These are phyloP conservation scores for Thalassoma bifasciatum DNA, from an alignment of 2,113 vertebrate genomes.

Conservation along the genomic window DNA sequence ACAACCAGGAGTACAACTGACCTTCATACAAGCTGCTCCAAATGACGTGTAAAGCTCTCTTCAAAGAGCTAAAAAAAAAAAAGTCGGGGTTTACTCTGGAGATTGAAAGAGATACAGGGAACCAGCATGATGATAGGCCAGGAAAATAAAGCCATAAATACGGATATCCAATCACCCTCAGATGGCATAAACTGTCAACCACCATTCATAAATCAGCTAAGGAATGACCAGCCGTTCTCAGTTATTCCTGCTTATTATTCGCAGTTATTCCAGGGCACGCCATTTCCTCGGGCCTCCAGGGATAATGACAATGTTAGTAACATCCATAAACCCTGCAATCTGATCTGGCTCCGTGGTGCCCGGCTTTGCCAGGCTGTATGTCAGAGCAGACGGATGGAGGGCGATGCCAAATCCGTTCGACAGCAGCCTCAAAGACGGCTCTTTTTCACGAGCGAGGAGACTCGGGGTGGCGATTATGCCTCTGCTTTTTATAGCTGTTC, in stretches of 20 bases:
- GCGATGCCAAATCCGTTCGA: slow-evolving; percentile 55
- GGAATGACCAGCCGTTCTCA: slow-evolving; percentile 63
- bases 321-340: slow-evolving; percentile 70
- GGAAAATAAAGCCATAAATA: slow-evolving; percentile 53
- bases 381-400: slow-evolving; percentile 39
- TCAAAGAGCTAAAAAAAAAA: slow-evolving; percentile 24
- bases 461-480: slow-evolving; percentile 16
- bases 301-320: slow-evolving; percentile 72
- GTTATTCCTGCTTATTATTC: slow-evolving; percentile 66
- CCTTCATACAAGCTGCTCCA: slow-evolving; percentile 41
- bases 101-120: slow-evolving; percentile 19
- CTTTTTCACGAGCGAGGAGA: slow-evolving; percentile 45
- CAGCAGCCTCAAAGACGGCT: slow-evolving; percentile 39
- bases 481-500: slow-evolving; percentile 63
- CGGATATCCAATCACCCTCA: slow-evolving; percentile 27
- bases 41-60: slow-evolving; percentile 45
- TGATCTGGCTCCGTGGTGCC: slow-evolving; percentile 59
- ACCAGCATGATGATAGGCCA: slow-evolving; percentile 35
- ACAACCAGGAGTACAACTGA: slow-evolving; percentile 11
- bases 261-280: slow-evolving; percentile 52
- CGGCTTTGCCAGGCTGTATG: slow-evolving; percentile 36
- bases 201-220: slow-evolving; percentile 67
- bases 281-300: slow-evolving; percentile 40
- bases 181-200: slow-evolving; percentile 54
- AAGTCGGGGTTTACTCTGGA: slow-evolving; percentile 27